Evolutionary conservation across 2,113 vertebrate species (phyloP).

Genomic region (Leptobrachium leishanense): DNA sequence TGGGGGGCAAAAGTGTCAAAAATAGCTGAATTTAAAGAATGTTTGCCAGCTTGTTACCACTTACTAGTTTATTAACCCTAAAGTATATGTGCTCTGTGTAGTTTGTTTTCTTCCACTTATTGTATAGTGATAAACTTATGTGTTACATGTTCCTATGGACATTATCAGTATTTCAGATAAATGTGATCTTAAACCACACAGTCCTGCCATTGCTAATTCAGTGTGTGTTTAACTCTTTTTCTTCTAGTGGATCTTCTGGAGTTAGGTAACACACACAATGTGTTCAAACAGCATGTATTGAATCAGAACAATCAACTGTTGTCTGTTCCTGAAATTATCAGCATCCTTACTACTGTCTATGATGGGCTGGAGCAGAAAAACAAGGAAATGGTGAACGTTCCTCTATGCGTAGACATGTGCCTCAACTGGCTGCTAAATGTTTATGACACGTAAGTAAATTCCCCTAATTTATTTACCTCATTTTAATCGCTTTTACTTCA

Average conservation of each 20-base stretch:
- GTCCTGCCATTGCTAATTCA: too few species aligned
- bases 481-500: too few species aligned
- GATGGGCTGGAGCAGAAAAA: slow-evolving; percentile 91
- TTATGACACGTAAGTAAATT: slow-evolving; percentile 87
- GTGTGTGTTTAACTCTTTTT: neutral
- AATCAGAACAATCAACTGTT: slow-evolving; percentile 85
- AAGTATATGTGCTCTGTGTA: too few species aligned
- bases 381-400: slow-evolving; percentile 92
- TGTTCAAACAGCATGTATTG: slow-evolving; percentile 89
- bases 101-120: too few species aligned
- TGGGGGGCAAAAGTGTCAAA: too few species aligned
- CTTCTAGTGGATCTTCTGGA: slow-evolving; percentile 91
- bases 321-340: slow-evolving; percentile 88
- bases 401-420: slow-evolving; percentile 95
- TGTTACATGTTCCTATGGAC: too few species aligned
- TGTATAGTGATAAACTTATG: too few species aligned
- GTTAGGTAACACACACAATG: slow-evolving; percentile 83
- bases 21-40: too few species aligned
- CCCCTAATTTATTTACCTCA: too few species aligned
- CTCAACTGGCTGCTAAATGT: slow-evolving; percentile 98
- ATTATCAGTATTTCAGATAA: slow-evolving; percentile 1
- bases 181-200: too few species aligned
- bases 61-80: too few species aligned
- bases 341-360: slow-evolving; percentile 89
- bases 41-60: too few species aligned